Evolutionary conservation across 2,888 invertebrate genomes (phyloP), one percentile per base, ranked within the genome.

Genomic region (Habroteleia sp.): DNA sequence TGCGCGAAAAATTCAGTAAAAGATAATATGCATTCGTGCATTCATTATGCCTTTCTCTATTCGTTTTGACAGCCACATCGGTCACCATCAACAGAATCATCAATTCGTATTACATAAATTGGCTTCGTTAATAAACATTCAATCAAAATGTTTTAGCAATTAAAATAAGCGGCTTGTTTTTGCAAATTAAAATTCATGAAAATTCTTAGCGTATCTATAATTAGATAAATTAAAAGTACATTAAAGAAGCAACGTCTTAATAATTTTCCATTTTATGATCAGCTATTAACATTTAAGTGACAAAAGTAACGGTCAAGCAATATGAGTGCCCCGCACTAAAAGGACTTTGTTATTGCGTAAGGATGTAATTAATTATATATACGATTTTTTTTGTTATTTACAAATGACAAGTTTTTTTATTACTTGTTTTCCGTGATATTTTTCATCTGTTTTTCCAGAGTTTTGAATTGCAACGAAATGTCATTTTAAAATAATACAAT

Each of bases 151-250:
- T 41, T 11, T 50, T 63, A 33, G 52, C 65, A 52, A 65, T 52
- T 52, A 35, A 44, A 52, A 65, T 65, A 13, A 31, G 37, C 60
- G 10, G 13, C 17, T 10, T 20, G 27, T 25, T 46, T 60, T 23
- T 35, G 7, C 20, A 20, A 23, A 37, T 60, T 25, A 37, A 27
- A 16, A 27, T 58, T 35, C 27, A 23, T 37, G 29, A 48, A 48
- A 48, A 17, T 39, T 17, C 31, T 41, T 39, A 33, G 25, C 31
- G 25, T 39, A 41, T 42, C 8, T 31, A 50, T 50, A 63, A 63
- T 63, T 50, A 52, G 52, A 52, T 33, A 50, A 50, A 63, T 63
- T 50, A 50, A 63, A 63, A 33, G 42, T 13, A 1, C 52, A 42
- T 63, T 52, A 52, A 42, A 14, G n/a, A n/a, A 13, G 16, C 11